These are phyloP conservation scores for Tridacna gigas DNA, from an alignment of 2,888 invertebrate genomes.

Conservation along the genomic window DNA sequence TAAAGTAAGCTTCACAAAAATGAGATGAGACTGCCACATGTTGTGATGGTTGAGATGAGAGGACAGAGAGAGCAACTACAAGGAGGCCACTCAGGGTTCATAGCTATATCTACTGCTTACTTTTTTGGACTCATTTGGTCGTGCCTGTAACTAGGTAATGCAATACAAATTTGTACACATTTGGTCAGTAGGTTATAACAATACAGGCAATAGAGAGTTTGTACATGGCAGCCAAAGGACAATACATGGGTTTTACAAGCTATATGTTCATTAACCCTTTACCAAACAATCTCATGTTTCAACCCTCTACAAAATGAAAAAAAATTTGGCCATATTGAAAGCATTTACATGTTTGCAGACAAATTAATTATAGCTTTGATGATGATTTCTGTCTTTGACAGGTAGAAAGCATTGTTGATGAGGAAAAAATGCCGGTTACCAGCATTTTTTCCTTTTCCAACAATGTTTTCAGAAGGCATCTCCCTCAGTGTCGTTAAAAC, in stretches of 20 bases:
- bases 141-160: conserved; percentile 52
- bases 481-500: too few species aligned
- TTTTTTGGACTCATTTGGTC: conserved; percentile 55
- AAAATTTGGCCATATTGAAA: too few species aligned
- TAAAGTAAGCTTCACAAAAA: not conserved
- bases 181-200: not conserved
- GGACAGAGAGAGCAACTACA: not conserved
- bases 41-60: not conserved
- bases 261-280: too few species aligned
- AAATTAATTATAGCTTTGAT: too few species aligned
- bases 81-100: conserved; percentile 30
- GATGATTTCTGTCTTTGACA: too few species aligned
- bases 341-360: too few species aligned
- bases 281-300: not conserved
- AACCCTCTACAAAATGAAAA: too few species aligned
- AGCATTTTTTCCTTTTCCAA: too few species aligned
- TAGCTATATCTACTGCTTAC: conserved; percentile 52
- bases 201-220: not conserved
- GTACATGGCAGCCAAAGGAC: not conserved
- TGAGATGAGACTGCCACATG: not conserved
- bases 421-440: too few species aligned
- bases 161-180: conserved; percentile 14
- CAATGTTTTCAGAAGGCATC: too few species aligned
- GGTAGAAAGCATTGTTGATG: too few species aligned
- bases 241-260: not conserved